Evolutionary conservation across 2,888 invertebrate species (phyloP).

Genomic region (Noctuana brunneofusca): DNA sequence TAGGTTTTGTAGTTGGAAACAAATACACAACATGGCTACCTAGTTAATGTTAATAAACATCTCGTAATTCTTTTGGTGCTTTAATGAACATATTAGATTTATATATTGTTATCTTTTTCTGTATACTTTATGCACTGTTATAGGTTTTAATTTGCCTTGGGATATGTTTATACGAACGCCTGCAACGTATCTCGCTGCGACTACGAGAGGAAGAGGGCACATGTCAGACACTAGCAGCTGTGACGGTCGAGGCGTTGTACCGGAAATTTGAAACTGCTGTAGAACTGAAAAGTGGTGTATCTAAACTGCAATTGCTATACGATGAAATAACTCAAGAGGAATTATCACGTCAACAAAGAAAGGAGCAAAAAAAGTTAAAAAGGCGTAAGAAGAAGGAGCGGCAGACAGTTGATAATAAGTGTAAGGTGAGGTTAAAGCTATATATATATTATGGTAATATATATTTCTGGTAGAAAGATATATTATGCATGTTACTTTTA

Average conservation of each 20-base stretch:
- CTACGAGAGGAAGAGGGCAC: slow-evolving; percentile 95
- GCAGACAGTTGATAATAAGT: slow-evolving; percentile 67
- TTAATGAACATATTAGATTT: no score
- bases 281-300: slow-evolving; percentile 93
- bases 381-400: slow-evolving; percentile 87
- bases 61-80: no score
- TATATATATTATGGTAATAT: not conserved
- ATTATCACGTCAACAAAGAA: slow-evolving; percentile 90
- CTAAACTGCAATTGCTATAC: slow-evolving; percentile 93
- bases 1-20: no score
- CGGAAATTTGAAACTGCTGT: slow-evolving; percentile 95
- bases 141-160: slow-evolving; percentile 95
- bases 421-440: slow-evolving; percentile 56
- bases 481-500: no score
- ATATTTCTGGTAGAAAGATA: not conserved
- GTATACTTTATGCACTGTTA: not conserved
- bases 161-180: slow-evolving; percentile 94
- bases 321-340: slow-evolving; percentile 95
- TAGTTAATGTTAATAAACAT: no score
- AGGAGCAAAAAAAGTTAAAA: slow-evolving; percentile 91
- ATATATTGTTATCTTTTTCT: no score
- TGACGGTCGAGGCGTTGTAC: slow-evolving; percentile 92
- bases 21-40: no score
- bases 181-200: slow-evolving; percentile 93
- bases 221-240: slow-evolving; percentile 95